Conservation (phyloP, 1,140 invertebrate species). For the Brachionus calyciflorus region DNA sequence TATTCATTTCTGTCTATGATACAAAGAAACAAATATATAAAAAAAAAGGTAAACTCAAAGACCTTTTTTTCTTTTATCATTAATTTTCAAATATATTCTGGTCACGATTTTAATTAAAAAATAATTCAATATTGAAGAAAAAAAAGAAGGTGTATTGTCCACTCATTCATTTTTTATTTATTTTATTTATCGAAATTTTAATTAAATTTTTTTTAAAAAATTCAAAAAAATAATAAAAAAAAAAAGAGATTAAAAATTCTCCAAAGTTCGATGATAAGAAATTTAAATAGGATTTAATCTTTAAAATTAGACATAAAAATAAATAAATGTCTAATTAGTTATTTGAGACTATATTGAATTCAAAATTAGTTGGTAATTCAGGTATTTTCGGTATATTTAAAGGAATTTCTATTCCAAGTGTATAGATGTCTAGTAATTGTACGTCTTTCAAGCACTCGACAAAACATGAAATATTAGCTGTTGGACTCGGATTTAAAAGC, state of each 20-base stretch:
- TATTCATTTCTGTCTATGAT: too few relatives aligned
- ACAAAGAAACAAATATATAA: too few relatives aligned
- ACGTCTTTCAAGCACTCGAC: conserved; percentile 38
- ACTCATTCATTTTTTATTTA: too few relatives aligned
- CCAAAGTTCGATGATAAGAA: too few relatives aligned
- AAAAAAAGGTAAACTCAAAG: too few relatives aligned
- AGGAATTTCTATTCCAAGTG: conserved; percentile 31
- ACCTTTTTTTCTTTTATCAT: too few relatives aligned
- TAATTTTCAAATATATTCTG: not conserved
- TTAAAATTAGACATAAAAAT: too few relatives aligned
- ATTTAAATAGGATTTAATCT: too few relatives aligned
- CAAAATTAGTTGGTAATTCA: not conserved
- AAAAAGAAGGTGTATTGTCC: too few relatives aligned
- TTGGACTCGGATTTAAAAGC: conserved; percentile 35
- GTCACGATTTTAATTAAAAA: conserved; percentile 43
- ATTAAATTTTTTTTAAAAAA: too few relatives aligned
- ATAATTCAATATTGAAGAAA: not conserved
- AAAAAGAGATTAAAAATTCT: not conserved
- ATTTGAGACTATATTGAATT: not conserved
- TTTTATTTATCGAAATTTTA: not conserved
- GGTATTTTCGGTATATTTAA: conserved; percentile 18
- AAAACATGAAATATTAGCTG: conserved; percentile 35
- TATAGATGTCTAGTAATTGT: conserved; percentile 26
- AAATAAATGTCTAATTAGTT: too few relatives aligned
- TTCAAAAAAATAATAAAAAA: not conserved